Evolutionary conservation across 2,888 invertebrate genomes (phyloP).

Genomic region (Aphodius granarius): DNA sequence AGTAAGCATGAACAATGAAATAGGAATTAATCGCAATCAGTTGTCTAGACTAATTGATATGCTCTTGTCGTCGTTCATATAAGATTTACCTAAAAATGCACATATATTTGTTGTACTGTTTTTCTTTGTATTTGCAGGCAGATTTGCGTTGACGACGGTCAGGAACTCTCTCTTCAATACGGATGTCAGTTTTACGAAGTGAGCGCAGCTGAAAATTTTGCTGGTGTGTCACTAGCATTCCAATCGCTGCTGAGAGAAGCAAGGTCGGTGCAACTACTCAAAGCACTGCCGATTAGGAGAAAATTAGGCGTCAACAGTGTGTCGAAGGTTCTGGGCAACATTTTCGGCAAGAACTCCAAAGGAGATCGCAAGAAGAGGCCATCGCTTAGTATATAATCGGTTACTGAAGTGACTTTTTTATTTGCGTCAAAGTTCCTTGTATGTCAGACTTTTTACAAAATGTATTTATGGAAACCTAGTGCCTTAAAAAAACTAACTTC

Average conservation of each 20-base stretch:
- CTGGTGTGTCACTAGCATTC: constrained; percentile 79
- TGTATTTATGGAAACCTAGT: background rate
- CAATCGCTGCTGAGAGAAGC: constrained; percentile 75
- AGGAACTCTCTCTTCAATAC: constrained; percentile 74
- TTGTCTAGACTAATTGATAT: background rate
- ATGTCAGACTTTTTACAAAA: background rate
- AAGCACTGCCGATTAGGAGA: constrained; percentile 68
- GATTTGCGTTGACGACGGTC: constrained; percentile 79
- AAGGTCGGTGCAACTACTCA: constrained; percentile 71
- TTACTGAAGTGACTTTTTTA: constrained; percentile 15
- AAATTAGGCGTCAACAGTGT: constrained; percentile 78
- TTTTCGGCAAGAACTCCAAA: constrained; percentile 77
- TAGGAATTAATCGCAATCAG: too few relatives aligned
- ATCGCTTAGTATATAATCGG: constrained; percentile 71
- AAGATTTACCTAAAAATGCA: background rate
- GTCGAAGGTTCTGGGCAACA: constrained; percentile 77
- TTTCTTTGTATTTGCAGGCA: constrained; percentile 58
- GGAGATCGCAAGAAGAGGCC: constrained; percentile 77
- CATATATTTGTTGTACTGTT: background rate
- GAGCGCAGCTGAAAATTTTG: constrained; percentile 80
- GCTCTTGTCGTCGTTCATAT: background rate
- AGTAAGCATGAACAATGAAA: too few relatives aligned
- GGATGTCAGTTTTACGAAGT: constrained; percentile 86
- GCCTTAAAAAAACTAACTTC: background rate
- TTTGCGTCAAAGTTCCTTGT: constrained; percentile 21